Percentiles rank a stretch among this genome's conserved stretches.
Conservation (phyloP, 2,113 vertebrate genomes). For the Mustela lutreola region DNA sequence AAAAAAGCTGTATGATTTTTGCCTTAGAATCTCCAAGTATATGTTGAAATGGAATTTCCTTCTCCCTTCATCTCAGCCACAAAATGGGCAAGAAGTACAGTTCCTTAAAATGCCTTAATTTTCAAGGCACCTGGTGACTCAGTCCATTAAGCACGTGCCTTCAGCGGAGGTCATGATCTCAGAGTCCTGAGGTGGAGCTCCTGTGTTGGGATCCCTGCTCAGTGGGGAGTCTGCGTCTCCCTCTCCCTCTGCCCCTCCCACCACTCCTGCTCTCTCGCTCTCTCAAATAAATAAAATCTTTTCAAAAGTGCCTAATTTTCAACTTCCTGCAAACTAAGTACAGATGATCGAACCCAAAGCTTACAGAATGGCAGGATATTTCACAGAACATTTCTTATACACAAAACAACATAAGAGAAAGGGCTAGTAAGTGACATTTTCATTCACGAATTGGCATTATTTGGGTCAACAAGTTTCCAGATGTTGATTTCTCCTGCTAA, state of each 20-base stretch:
- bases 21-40: background rate
- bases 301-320: background rate
- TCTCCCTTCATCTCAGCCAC: background rate
- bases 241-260: too few species aligned
- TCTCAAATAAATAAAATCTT: too few species aligned
- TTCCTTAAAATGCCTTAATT: background rate
- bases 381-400: background rate
- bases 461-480: background rate
- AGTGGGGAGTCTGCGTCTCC: too few species aligned
- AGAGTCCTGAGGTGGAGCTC: too few species aligned
- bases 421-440: background rate
- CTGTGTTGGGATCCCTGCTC: too few species aligned
- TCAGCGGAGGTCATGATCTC: too few species aligned
- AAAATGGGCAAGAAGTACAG: background rate
- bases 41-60: background rate
- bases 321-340: background rate
- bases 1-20: background rate
- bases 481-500: background rate
- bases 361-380: too few species aligned
- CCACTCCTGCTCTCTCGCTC: too few species aligned
- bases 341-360: background rate
- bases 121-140: too few species aligned
- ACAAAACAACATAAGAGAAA: background rate
- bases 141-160: too few species aligned
- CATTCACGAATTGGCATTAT: background rate